phyloP scores from a whole-genome alignment of 2,888 invertebrate genomes.

The Nephrotoma flavescens region DNA sequence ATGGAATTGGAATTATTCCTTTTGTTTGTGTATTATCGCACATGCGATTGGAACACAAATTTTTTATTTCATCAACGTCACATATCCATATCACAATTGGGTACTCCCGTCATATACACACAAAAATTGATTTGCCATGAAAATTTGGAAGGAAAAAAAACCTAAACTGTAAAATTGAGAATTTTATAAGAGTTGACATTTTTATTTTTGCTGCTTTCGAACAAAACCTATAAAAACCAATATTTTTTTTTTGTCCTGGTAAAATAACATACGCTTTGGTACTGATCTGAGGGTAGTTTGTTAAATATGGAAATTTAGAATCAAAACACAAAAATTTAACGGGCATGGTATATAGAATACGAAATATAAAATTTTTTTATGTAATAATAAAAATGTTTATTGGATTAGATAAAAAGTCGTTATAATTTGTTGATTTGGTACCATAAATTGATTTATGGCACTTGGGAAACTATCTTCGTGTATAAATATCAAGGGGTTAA shows the following conservation, averaged over 20 bases:
- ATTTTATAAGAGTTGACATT: neutral
- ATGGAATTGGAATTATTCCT: neutral
- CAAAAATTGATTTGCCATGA: neutral
- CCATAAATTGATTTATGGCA: neutral
- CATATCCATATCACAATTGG: neutral
- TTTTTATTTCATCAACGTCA: neutral
- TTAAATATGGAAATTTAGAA: neutral
- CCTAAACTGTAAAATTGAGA: neutral
- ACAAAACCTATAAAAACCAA: neutral
- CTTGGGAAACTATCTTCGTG: neutral
- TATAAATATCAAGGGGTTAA: neutral
- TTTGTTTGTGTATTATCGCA: neutral
- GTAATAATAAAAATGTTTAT: neutral
- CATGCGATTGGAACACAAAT: neutral
- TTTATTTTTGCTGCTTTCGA: neutral
- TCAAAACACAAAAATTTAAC: neutral
- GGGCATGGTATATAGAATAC: neutral
- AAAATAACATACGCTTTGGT: neutral
- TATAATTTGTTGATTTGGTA: neutral
- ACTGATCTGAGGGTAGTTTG: neutral
- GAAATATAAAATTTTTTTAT: neutral
- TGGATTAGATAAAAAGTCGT: neutral
- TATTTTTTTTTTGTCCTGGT: neutral
- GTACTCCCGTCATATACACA: neutral
- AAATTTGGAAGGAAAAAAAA: neutral